Evolutionary conservation across 2,113 vertebrate species (phyloP).

Genomic region (Rhinopithecus roxellana): DNA sequence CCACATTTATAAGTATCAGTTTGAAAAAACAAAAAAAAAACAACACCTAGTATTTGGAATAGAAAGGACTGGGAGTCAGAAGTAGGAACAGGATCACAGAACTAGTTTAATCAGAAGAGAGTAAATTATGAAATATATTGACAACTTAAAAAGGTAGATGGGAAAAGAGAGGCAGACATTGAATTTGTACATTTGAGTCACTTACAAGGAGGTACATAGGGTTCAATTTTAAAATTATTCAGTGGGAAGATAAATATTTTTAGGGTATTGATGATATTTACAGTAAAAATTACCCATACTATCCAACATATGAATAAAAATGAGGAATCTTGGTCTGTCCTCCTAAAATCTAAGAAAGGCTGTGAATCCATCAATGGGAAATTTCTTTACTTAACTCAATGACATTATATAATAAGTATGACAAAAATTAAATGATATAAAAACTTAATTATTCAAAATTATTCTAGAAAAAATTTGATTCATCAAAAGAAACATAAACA

Average conservation of each 20-base stretch:
- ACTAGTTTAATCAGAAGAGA: neutral
- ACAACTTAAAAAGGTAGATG: neutral
- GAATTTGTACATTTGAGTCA: neutral
- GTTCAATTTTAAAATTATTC: neutral
- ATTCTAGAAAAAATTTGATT: neutral
- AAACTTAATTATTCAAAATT: neutral
- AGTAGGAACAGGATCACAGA: neutral
- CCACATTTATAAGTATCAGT: neutral
- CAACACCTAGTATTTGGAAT: neutral
- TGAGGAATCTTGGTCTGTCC: neutral
- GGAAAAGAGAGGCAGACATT: neutral
- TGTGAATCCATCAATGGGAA: neutral
- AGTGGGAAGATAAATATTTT: neutral
- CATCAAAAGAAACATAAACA: neutral
- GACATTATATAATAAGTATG: neutral
- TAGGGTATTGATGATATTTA: neutral
- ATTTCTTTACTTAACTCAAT: neutral
- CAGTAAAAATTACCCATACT: neutral
- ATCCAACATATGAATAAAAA: neutral
- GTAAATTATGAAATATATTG: neutral
- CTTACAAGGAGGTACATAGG: neutral
- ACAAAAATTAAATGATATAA: conserved; percentile 14
- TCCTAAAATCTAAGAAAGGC: neutral
- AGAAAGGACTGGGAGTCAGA: neutral
- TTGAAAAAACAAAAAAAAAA: neutral